Conservation (phyloP, 2,888 invertebrate species). For the Disparrhopalites patrizii region DNA sequence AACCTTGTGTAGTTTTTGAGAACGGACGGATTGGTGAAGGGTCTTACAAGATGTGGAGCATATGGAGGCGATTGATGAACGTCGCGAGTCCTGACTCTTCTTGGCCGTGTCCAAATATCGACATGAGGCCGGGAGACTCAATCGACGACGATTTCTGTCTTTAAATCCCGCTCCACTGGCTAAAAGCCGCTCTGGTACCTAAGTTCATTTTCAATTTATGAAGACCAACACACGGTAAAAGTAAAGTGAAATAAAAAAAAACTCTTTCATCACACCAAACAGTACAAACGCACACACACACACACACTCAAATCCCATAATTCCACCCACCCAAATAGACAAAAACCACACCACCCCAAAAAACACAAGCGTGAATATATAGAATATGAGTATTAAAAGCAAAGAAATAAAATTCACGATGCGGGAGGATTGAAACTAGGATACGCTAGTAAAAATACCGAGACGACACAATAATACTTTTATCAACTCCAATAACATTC, state of each 20-base stretch:
- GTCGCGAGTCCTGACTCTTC: slow-evolving; percentile 49
- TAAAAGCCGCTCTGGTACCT: slow-evolving; percentile 50
- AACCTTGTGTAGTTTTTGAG: slow-evolving; percentile 6
- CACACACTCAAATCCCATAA: too few species aligned
- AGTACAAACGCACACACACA: too few species aligned
- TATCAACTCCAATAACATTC: too few species aligned
- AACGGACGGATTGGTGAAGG: slow-evolving; percentile 15
- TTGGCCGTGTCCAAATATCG: slow-evolving; percentile 49
- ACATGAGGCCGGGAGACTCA: slow-evolving; percentile 51
- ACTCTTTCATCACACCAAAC: too few species aligned
- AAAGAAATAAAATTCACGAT: too few species aligned
- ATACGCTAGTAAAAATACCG: too few species aligned
- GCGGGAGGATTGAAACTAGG: too few species aligned
- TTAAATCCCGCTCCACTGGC: slow-evolving; percentile 50
- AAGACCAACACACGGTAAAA: slow-evolving; percentile 21
- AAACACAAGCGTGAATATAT: too few species aligned
- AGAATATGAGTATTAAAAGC: too few species aligned
- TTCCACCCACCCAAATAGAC: too few species aligned
- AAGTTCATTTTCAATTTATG: slow-evolving; percentile 23
- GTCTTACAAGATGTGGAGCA: slow-evolving; percentile 51
- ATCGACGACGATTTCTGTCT: slow-evolving; percentile 50
- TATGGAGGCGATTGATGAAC: slow-evolving; percentile 50
- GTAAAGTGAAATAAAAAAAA: background rate
- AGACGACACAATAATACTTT: too few species aligned
- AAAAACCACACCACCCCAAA: too few species aligned